These are phyloP conservation scores for Solen grandis DNA, from an alignment of 1,140 invertebrate species.

Conservation along the genomic window DNA sequence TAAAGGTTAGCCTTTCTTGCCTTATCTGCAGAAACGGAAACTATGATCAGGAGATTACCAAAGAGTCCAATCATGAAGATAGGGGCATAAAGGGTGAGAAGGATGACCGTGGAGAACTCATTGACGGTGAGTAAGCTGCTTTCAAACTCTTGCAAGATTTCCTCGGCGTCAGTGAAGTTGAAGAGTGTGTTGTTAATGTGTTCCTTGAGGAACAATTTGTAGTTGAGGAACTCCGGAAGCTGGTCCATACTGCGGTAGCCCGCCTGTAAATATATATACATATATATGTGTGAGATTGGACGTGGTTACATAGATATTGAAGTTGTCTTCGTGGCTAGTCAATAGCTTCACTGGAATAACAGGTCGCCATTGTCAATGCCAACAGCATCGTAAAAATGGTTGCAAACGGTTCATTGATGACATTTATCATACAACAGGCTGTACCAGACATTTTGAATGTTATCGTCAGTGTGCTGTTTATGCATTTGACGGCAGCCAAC, in stretches of 20 bases:
- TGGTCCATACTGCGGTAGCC: constrained; percentile 63
- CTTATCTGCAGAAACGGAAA: constrained; percentile 53
- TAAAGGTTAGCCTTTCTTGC: constrained; percentile 62
- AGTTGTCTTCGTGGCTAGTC: too few relatives aligned
- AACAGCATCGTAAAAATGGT: too few relatives aligned
- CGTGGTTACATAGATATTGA: too few relatives aligned
- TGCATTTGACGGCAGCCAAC: too few relatives aligned
- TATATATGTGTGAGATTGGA: too few relatives aligned
- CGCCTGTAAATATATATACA: too few relatives aligned
- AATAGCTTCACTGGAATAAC: too few relatives aligned
- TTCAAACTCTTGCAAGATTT: constrained; percentile 62
- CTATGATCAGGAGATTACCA: constrained; percentile 68
- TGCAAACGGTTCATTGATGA: too few relatives aligned
- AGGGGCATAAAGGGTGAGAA: constrained; percentile 63
- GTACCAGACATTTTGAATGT: too few relatives aligned
- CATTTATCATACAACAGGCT: too few relatives aligned
- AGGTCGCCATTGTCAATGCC: too few relatives aligned
- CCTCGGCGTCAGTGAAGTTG: constrained; percentile 56
- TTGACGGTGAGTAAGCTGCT: constrained; percentile 47
- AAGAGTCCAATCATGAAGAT: constrained; percentile 64
- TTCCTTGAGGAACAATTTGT: constrained; percentile 52
- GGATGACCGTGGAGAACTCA: constrained; percentile 55
- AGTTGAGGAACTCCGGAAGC: constrained; percentile 52
- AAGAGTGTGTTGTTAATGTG: constrained; percentile 49
- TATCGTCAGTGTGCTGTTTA: too few relatives aligned